A percentile compares a stretch with the other conserved stretches of the same genome.
These are phyloP conservation scores for Asarcornis scutulata DNA, from an alignment of 2,113 vertebrate species.

Conservation along the genomic window DNA sequence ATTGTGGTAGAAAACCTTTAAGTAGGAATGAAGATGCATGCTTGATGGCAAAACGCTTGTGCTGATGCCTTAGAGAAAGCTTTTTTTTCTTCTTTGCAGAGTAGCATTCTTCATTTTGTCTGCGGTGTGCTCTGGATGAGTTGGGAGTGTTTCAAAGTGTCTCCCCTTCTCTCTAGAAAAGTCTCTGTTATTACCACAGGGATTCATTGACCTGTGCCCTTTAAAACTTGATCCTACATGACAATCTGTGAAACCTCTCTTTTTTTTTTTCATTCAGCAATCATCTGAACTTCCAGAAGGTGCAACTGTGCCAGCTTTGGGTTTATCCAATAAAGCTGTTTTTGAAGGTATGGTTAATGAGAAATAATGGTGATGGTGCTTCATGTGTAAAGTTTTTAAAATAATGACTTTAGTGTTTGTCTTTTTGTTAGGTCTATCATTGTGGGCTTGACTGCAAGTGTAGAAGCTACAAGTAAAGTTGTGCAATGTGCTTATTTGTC, in stretches of 20 bases:
- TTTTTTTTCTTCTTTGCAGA: background rate
- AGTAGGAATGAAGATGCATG: background rate
- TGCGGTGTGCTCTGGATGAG: background rate
- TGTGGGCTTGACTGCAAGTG: background rate
- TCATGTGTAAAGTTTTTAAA: background rate
- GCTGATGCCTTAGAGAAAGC: background rate
- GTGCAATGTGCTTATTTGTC: background rate
- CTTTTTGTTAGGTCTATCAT: background rate
- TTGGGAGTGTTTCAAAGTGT: background rate
- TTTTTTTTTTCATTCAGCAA: slow-evolving; percentile 70
- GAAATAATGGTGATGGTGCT: background rate
- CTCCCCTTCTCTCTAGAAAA: background rate
- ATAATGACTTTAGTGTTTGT: background rate
- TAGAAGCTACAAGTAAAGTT: background rate
- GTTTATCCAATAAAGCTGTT: slow-evolving; percentile 97
- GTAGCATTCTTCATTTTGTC: background rate
- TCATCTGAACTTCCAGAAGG: slow-evolving; percentile 87
- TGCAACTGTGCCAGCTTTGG: slow-evolving; percentile 94
- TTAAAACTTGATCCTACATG: background rate
- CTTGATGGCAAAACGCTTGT: background rate
- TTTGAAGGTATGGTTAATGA: slow-evolving; percentile 87
- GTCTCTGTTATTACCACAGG: background rate
- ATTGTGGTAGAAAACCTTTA: background rate
- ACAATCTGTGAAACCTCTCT: background rate
- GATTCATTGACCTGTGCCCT: background rate